A percentile compares a stretch with the other conserved stretches of the same genome.
Conservation (phyloP, 2,797 vertebrate genomes). For the Pelochelys cantorii region DNA sequence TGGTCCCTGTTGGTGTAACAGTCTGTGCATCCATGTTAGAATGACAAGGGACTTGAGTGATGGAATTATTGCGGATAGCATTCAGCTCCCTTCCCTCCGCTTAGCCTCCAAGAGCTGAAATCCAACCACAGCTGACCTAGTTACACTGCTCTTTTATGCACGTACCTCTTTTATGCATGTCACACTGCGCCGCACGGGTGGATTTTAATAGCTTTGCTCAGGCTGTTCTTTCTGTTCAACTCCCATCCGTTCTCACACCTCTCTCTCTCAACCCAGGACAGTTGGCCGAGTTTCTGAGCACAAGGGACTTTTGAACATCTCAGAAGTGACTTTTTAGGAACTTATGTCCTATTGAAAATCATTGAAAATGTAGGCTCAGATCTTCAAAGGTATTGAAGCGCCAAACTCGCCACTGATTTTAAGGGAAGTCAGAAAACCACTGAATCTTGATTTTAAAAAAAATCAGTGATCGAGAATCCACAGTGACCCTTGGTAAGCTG, state of each 20-base stretch:
- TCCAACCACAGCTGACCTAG: not conserved
- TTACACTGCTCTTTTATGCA: not conserved
- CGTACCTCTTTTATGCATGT: not conserved
- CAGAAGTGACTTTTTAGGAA: not conserved
- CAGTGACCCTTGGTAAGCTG: not conserved
- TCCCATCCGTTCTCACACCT: not conserved
- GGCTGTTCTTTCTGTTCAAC: not conserved
- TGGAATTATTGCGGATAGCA: not conserved
- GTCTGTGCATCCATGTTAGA: not conserved
- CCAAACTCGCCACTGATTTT: not conserved
- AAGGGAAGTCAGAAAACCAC: not conserved
- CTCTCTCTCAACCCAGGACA: not conserved
- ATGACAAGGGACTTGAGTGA: not conserved
- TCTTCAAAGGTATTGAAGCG: not conserved
- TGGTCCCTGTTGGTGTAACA: not conserved
- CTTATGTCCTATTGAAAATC: not conserved
- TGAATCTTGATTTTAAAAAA: not conserved
- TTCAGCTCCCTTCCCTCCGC: not conserved
- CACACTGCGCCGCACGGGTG: not conserved
- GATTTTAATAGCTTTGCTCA: not conserved
- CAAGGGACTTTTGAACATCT: not conserved
- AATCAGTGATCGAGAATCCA: not conserved
- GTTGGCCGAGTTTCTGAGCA: not conserved
- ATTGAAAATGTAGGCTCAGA: not conserved
- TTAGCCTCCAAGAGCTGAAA: not conserved